These are phyloP conservation scores for Eledone cirrhosa DNA, from an alignment of 2,888 invertebrate species.

Conservation along the genomic window DNA sequence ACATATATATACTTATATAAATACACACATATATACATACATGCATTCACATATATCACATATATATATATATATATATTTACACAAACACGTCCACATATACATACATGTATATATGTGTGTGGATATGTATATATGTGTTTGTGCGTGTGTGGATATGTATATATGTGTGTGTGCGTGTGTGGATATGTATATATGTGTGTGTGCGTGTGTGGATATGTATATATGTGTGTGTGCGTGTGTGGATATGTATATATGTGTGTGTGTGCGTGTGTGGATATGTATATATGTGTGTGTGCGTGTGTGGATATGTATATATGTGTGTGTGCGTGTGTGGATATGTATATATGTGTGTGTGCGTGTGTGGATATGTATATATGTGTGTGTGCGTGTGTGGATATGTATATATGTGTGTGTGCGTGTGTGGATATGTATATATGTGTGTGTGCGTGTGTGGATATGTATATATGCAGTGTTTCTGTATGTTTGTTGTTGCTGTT, in stretches of 20 bases:
- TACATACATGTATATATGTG: too few species aligned
- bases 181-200: background rate
- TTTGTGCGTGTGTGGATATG: too few species aligned
- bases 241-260: background rate
- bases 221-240: background rate
- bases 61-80: too few species aligned
- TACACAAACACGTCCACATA: too few species aligned
- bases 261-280: background rate
- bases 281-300: background rate
- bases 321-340: background rate
- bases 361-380: background rate
- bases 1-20: background rate
- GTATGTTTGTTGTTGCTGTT: too few species aligned
- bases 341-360: conserved; percentile 1
- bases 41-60: background rate
- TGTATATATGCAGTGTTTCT: too few species aligned
- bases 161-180: too few species aligned
- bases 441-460: background rate
- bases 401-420: background rate
- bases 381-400: background rate
- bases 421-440: background rate
- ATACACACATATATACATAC: background rate
- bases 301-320: background rate
- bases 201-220: background rate
- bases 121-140: too few species aligned